Percentiles rank a stretch among this genome's conserved stretches.
phyloP scores from a whole-genome alignment of 2,888 invertebrate species.

The Agrochola circellaris region DNA sequence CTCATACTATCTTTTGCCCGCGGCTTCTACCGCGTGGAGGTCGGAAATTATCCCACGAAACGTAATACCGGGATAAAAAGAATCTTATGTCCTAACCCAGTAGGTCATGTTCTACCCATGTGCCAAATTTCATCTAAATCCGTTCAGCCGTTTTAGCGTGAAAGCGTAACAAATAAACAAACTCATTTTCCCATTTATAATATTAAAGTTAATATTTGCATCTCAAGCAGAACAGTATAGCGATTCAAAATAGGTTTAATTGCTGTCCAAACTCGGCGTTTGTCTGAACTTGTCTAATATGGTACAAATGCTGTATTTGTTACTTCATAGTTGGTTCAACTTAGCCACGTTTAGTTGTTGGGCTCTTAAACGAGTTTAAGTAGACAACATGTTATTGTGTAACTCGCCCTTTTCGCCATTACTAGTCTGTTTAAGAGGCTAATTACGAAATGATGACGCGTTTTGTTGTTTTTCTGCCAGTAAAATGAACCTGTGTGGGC shows the following conservation, averaged over 20 bases:
- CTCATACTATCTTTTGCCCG: no score
- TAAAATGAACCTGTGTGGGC: not conserved
- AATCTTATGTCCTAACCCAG: no score
- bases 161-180: no score
- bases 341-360: constrained; percentile 15
- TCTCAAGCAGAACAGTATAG: constrained; percentile 25
- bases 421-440: not conserved
- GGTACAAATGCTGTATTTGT: constrained; percentile 31
- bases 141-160: no score
- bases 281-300: constrained; percentile 34
- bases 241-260: constrained; percentile 44
- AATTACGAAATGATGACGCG: not conserved
- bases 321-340: constrained; percentile 8
- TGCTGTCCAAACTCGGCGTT: constrained; percentile 23
- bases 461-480: not conserved
- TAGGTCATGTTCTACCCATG: no score
- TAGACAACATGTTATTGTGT: constrained; percentile 13
- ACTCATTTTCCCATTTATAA: no score
- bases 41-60: no score
- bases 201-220: not conserved
- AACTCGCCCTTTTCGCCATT: constrained; percentile 13
- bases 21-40: no score
- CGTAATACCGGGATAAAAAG: no score
- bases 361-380: constrained; percentile 21
- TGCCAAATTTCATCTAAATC: no score